Percentiles rank a stretch among this genome's conserved stretches.
phyloP scores from a whole-genome alignment of 2,888 invertebrate genomes.

The Conchocele bisecta region DNA sequence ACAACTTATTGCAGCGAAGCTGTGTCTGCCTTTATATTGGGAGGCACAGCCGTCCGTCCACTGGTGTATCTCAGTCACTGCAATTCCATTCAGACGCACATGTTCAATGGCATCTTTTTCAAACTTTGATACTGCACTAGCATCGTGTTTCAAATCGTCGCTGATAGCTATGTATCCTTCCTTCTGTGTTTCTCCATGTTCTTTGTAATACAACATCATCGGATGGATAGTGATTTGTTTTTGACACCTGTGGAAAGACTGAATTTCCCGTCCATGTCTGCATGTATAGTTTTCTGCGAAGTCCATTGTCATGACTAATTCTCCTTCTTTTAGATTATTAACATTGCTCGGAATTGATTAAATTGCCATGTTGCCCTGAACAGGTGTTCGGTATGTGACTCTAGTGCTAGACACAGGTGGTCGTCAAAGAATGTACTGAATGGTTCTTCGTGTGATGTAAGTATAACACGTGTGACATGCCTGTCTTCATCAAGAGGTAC shows the following conservation, averaged over 20 bases:
- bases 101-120: too few species aligned
- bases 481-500: slow-evolving; percentile 3
- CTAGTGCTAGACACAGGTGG: neutral
- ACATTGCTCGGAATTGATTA: slow-evolving; percentile 7
- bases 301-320: slow-evolving; percentile 26
- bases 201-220: slow-evolving; percentile 17
- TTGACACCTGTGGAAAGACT: slow-evolving; percentile 34
- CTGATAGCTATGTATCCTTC: slow-evolving; percentile 3
- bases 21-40: too few species aligned
- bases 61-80: neutral
- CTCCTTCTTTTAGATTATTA: slow-evolving; percentile 2
- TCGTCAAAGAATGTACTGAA: neutral
- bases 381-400: slow-evolving; percentile 16
- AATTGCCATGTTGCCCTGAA: slow-evolving; percentile 15
- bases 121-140: slow-evolving; percentile 6
- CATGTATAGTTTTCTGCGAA: slow-evolving; percentile 32
- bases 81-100: neutral
- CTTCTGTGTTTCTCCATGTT: neutral
- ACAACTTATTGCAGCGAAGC: too few species aligned
- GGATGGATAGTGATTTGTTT: slow-evolving; percentile 19
- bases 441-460: neutral
- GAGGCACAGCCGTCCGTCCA: too few species aligned
- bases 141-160: slow-evolving; percentile 19
- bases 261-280: slow-evolving; percentile 23
- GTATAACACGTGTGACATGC: slow-evolving; percentile 12